Conservation (phyloP, 2,113 vertebrate species). For the Xyrauchen texanus region DNA sequence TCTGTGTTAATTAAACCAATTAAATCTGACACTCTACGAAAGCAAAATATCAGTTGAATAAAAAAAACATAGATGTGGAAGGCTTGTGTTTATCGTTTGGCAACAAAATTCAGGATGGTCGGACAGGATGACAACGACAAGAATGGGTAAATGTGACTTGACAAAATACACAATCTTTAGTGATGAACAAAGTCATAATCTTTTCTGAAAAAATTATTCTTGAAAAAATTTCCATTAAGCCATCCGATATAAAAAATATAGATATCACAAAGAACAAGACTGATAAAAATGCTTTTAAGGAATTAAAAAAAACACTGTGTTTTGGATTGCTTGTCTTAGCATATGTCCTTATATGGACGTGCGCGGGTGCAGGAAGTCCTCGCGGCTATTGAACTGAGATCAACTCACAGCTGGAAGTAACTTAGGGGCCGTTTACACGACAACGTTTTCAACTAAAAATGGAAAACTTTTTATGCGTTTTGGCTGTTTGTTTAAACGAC, state of each 20-base stretch:
- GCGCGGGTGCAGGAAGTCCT: conserved; percentile 4
- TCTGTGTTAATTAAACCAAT: neutral
- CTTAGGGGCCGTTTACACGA: no score
- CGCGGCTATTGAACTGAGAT: conserved; percentile 7
- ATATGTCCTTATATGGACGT: conserved; percentile 1
- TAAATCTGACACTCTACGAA: neutral
- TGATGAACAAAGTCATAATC: neutral
- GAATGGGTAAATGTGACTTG: neutral
- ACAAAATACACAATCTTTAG: conserved; percentile 10
- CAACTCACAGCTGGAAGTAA: conserved; percentile 15
- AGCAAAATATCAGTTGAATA: neutral
- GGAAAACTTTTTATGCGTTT: no score
- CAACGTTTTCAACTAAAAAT: no score
- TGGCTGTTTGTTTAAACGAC: no score
- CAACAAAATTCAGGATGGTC: conserved; percentile 1
- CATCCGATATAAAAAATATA: conserved; percentile 50
- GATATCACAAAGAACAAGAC: conserved; percentile 8
- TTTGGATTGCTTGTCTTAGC: conserved; percentile 39
- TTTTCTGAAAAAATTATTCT: neutral
- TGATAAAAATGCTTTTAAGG: conserved; percentile 28
- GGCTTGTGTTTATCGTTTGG: conserved; percentile 14
- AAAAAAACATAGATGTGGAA: conserved; percentile 10
- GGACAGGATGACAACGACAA: neutral
- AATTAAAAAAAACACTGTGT: conserved; percentile 22
- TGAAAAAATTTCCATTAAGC: conserved; percentile 47